Percentiles rank a stretch among this genome's conserved stretches.
Conservation (phyloP, 1,140 invertebrate genomes). For the Caerostris extrusa region DNA sequence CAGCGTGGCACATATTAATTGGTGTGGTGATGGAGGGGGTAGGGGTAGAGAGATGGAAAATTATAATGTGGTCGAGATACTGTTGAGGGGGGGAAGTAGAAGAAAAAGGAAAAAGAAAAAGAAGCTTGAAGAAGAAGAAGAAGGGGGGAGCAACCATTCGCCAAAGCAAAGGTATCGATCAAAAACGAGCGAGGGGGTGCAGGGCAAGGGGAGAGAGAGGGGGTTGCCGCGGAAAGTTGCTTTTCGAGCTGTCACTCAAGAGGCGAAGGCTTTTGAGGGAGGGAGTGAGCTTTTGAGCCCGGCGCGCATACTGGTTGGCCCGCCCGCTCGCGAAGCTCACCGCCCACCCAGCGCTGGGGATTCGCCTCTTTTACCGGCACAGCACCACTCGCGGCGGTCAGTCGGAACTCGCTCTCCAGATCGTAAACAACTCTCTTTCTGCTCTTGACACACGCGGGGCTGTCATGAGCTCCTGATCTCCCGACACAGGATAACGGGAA, state of each 20-base stretch:
- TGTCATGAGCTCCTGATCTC: background rate
- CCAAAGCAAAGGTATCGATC: constrained; percentile 63
- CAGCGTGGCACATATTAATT: constrained; percentile 75
- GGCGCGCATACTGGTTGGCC: constrained; percentile 65
- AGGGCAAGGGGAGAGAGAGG: background rate
- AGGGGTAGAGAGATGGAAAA: constrained; percentile 19
- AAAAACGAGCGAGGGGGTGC: background rate
- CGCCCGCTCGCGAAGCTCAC: constrained; percentile 50
- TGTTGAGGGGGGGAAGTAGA: background rate
- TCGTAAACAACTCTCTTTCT: constrained; percentile 40
- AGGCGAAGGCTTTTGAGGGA: constrained; percentile 45
- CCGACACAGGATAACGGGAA: background rate
- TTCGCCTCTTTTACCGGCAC: constrained; percentile 64
- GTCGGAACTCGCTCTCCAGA: constrained; percentile 32
- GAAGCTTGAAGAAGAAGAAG: background rate
- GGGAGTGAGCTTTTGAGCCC: constrained; percentile 52
- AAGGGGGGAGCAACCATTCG: constrained; percentile 34
- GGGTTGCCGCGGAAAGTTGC: constrained; percentile 65
- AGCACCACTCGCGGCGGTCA: constrained; percentile 56
- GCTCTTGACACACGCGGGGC: background rate
- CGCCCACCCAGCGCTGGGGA: constrained; percentile 65
- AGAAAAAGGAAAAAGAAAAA: background rate
- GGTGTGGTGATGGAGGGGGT: constrained; percentile 32
- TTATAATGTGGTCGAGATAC: constrained; percentile 70
- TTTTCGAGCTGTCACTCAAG: constrained; percentile 73